These are phyloP conservation scores for Tetragonisca angustula DNA, from an alignment of 2,888 invertebrate genomes.

Conservation along the genomic window DNA sequence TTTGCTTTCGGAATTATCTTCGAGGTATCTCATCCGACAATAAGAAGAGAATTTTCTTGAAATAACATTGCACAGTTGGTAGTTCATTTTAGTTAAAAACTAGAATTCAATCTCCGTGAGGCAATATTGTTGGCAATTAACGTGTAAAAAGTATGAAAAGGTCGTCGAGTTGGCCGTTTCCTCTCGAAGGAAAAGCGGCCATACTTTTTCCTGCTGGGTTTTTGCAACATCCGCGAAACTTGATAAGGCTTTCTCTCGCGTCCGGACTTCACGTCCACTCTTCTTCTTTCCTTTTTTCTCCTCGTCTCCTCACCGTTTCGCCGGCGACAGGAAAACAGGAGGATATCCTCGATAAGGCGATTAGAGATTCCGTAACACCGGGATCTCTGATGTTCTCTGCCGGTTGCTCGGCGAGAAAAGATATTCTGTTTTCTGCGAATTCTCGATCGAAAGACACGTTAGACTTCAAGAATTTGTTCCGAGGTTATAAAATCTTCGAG, in stretches of 20 bases:
- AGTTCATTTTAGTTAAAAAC: neutral
- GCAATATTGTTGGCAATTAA: conserved; percentile 2
- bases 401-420: neutral
- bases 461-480: too few relatives aligned
- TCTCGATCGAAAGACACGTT: too few relatives aligned
- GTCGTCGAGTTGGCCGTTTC: neutral
- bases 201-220: neutral
- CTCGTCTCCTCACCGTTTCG: neutral
- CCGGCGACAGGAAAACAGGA: neutral
- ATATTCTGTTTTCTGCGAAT: neutral
- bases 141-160: neutral
- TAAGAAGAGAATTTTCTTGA: neutral
- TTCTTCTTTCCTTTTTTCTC: neutral
- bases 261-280: neutral
- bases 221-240: conserved; percentile 6
- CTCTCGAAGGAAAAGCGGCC: conserved; percentile 1
- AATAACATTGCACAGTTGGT: neutral
- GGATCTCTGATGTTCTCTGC: neutral
- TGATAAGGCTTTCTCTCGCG: conserved; percentile 37
- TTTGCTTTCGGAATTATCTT: neutral
- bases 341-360: conserved; percentile 29
- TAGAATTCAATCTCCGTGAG: neutral
- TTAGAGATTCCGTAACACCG: conserved; percentile 4
- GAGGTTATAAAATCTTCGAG: too few relatives aligned
- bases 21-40: neutral